Conservation (phyloP, 1,140 invertebrate genomes). For the Galleria mellonella region DNA sequence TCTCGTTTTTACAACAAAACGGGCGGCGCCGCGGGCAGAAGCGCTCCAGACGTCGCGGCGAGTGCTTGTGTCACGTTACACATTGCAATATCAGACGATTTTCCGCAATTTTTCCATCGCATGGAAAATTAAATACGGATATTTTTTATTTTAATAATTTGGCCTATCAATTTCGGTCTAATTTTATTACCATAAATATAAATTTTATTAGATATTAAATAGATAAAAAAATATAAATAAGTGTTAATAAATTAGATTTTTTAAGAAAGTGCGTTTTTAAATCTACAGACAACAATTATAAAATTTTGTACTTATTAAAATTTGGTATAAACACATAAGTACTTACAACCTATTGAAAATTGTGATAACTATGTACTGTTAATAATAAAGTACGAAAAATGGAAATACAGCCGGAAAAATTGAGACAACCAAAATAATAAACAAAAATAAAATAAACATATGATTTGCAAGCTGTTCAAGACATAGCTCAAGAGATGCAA, state of each 20-base stretch:
- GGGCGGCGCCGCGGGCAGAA: constrained; percentile 46
- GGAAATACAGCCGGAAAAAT: no score
- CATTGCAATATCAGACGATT: constrained; percentile 11
- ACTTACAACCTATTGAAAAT: constrained; percentile 10
- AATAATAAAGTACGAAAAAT: constrained; percentile 3
- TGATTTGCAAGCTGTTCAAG: neutral
- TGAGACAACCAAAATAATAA: no score
- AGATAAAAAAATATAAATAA: constrained; percentile 5
- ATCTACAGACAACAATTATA: neutral
- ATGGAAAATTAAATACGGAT: constrained; percentile 16
- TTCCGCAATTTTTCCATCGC: constrained; percentile 34
- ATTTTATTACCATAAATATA: constrained; percentile 3
- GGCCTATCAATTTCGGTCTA: constrained; percentile 13
- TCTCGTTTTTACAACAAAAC: constrained; percentile 37
- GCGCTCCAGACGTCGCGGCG: constrained; percentile 51
- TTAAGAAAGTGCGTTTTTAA: constrained; percentile 6
- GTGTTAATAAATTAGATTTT: constrained; percentile 8
- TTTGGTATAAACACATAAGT: constrained; percentile 4
- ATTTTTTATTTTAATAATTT: neutral
- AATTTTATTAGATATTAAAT: neutral
- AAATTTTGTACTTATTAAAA: no score
- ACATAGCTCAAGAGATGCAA: constrained; percentile 56
- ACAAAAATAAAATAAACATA: no score
- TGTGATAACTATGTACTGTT: constrained; percentile 13
- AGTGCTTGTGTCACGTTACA: constrained; percentile 40